Evolutionary conservation across 2,888 invertebrate species (phyloP), one percentile per base, ranked within the genome.

Genomic region (Parapristionchus giblindavisi): DNA sequence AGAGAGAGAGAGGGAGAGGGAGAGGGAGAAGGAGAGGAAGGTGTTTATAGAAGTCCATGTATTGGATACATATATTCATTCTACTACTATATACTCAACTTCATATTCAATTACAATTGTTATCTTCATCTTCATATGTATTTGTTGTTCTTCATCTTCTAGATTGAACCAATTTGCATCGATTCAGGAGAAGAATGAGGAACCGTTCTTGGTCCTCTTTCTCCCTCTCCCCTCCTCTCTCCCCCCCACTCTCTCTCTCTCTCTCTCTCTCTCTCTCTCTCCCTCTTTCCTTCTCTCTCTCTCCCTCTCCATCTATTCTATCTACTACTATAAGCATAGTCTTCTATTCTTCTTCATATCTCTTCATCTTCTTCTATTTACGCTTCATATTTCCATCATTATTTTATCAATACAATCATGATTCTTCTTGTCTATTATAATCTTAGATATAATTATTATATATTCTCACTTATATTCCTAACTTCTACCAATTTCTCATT

Each of bases 221-320:
- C 52, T 29, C 68, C 32, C 48, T 48, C 66, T 68, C 48, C 32
- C 29, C 6, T n/a, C 40, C 29, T 43, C 29, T 27, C 40, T 56
- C 71, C 29, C n/a, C 36, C 32, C 14, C 8, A 11, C 29, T 40
- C 58, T 58, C 54, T 21, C 29, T 32, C 21, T 32, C 61, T 54
- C 43, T 38, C 71, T 40, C 38, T 43, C 32, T 11, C 5, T 32
- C 61, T 6, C 8, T 32, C 61, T 17, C n/a, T 6, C 32, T 32
- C 27, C 36, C 17, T 61, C 61, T 61, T 36, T 32, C 61, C 34
- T 36, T 61, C 61, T 61, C 27, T 32, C 32, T 61, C 61, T 6
- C 32, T 29, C 34, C 17, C 6, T 61, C 27, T 29, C 6, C 34
- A 17, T 61, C 29, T 29, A 29, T 8, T 36, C 29, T 14, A 29